Conservation (phyloP, 2,888 invertebrate species). For the Agrotis exclamationis region DNA sequence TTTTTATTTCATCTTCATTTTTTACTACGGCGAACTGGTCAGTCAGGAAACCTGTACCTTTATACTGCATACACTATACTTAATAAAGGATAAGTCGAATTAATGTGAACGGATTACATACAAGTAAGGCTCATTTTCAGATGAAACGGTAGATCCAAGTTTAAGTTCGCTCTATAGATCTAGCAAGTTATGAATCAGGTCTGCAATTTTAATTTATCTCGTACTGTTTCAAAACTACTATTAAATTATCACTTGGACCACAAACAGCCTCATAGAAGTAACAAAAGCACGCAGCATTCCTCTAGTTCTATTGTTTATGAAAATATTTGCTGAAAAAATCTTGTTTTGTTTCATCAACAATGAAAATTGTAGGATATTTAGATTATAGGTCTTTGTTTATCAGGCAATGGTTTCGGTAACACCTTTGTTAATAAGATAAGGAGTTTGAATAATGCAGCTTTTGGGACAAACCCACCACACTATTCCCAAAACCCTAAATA, state of each 20-base stretch:
- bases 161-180: too few relatives aligned
- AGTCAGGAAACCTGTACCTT: background rate
- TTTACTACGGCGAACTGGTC: background rate
- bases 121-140: too few relatives aligned
- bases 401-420: constrained; percentile 9
- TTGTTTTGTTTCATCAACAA: constrained; percentile 57
- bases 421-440: constrained; percentile 1
- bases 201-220: background rate
- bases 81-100: background rate
- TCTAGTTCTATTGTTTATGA: constrained; percentile 60
- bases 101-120: background rate
- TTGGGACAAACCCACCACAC: too few relatives aligned
- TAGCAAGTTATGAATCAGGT: too few relatives aligned
- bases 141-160: too few relatives aligned
- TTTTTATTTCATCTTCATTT: background rate
- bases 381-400: constrained; percentile 44
- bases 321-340: constrained; percentile 57
- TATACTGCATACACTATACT: background rate
- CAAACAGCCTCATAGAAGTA: constrained; percentile 30
- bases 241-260: constrained; percentile 24
- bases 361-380: constrained; percentile 38
- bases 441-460: background rate
- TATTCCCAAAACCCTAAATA: too few relatives aligned
- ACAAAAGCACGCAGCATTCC: constrained; percentile 55
- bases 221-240: constrained; percentile 1